Conservation (phyloP, 2,113 vertebrate species). For the Laterallus jamaicensis region DNA sequence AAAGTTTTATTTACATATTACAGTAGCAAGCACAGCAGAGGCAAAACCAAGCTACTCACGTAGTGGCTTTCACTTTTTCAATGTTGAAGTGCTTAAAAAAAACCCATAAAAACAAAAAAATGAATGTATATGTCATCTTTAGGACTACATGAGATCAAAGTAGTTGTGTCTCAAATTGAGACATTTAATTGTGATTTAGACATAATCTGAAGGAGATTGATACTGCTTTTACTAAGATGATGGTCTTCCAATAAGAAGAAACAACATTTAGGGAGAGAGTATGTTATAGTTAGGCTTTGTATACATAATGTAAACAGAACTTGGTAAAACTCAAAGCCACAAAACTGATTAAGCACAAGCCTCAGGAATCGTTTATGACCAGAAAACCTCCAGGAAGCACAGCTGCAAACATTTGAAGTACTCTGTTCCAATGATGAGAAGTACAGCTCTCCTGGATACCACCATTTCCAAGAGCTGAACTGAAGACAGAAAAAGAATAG, state of each 20-base stretch:
- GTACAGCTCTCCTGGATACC: background rate
- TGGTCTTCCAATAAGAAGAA: background rate
- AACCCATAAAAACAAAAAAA: background rate
- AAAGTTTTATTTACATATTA: background rate
- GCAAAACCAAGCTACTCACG: background rate
- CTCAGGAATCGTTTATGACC: background rate
- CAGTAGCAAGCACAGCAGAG: background rate
- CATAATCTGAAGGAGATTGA: background rate
- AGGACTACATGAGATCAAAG: background rate
- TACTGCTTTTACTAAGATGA: background rate
- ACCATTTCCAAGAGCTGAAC: background rate
- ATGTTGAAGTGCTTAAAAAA: background rate
- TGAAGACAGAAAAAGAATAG: background rate
- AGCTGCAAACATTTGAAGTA: constrained; percentile 8
- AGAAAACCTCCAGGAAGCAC: background rate
- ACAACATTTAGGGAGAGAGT: background rate
- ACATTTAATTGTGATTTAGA: background rate
- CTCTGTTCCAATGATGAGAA: background rate
- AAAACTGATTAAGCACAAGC: background rate
- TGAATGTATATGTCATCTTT: background rate
- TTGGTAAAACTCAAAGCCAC: constrained; percentile 32
- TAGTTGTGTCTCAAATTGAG: background rate
- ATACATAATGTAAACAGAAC: background rate
- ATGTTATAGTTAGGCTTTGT: constrained; percentile 3
- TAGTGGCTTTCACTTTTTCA: background rate